Percentiles rank a stretch among this genome's conserved stretches.
These are phyloP conservation scores for Eupleurogrammus muticus DNA, from an alignment of 2,797 vertebrate genomes.

Conservation along the genomic window DNA sequence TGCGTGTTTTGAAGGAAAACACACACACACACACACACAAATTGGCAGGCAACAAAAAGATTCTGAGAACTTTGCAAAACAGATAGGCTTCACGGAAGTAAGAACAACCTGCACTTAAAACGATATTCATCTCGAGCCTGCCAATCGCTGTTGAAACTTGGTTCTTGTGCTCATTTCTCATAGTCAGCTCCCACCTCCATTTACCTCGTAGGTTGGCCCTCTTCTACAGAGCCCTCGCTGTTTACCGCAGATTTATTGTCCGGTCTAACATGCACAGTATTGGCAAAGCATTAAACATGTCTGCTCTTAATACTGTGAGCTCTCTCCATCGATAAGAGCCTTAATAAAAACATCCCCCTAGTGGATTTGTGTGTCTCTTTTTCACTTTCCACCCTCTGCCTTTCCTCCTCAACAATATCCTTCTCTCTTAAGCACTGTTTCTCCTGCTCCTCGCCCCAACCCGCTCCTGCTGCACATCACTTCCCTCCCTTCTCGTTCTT, in stretches of 20 bases:
- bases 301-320: conserved; percentile 85
- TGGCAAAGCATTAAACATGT: conserved; percentile 89
- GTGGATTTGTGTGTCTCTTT: conserved; percentile 79
- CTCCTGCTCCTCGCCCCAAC: conserved; percentile 45
- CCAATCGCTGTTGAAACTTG: conserved; percentile 64
- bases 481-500: conserved; percentile 32
- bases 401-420: conserved; percentile 48
- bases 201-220: conserved; percentile 66
- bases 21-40: conserved; percentile 22
- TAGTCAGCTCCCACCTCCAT: conserved; percentile 70
- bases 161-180: conserved; percentile 60
- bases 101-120: conserved; percentile 56
- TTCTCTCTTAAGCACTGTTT: conserved; percentile 55
- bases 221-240: conserved; percentile 62
- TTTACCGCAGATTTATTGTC: conserved; percentile 83
- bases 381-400: conserved; percentile 62
- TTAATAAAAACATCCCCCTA: conserved; percentile 87
- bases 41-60: neutral
- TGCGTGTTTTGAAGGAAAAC: conserved; percentile 31
- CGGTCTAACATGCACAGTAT: conserved; percentile 83
- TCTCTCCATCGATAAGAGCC: conserved; percentile 85
- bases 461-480: conserved; percentile 44
- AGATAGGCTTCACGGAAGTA: conserved; percentile 37
- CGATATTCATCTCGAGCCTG: conserved; percentile 50
- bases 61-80: conserved; percentile 34